Evolutionary conservation across 2,888 invertebrate species (phyloP).

Genomic region (Lamellibrachia satsuma): DNA sequence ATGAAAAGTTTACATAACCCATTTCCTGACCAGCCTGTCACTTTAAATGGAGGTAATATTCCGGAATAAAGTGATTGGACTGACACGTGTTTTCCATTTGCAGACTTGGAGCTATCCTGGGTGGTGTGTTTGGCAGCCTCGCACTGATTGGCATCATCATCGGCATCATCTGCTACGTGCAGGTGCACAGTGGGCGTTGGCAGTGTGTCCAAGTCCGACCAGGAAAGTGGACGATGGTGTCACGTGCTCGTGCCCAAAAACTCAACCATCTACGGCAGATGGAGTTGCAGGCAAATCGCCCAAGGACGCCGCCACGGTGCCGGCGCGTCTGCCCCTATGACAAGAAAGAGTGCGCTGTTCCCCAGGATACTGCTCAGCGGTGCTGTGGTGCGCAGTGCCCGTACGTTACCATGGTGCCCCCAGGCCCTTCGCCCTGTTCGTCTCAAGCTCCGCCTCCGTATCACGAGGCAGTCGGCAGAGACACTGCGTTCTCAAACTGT

Average conservation of each 20-base stretch:
- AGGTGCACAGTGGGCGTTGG: neutral
- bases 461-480: neutral
- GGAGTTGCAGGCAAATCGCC: neutral
- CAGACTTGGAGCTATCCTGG: neutral
- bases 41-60: too few species aligned
- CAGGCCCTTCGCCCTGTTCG: neutral
- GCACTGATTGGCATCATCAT: neutral
- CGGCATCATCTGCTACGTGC: neutral
- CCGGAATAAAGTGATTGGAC: too few species aligned
- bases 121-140: neutral
- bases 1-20: too few species aligned
- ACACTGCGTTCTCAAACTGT: neutral
- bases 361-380: neutral
- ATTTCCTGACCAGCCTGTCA: too few species aligned
- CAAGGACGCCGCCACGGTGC: neutral
- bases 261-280: neutral
- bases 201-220: neutral
- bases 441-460: neutral
- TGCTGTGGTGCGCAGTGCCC: neutral
- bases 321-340: neutral
- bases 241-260: neutral
- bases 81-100: neutral
- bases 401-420: neutral
- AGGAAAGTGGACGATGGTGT: neutral
- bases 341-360: neutral